Conservation (phyloP, 2,113 vertebrate species). For the Madoqua kirkii region DNA sequence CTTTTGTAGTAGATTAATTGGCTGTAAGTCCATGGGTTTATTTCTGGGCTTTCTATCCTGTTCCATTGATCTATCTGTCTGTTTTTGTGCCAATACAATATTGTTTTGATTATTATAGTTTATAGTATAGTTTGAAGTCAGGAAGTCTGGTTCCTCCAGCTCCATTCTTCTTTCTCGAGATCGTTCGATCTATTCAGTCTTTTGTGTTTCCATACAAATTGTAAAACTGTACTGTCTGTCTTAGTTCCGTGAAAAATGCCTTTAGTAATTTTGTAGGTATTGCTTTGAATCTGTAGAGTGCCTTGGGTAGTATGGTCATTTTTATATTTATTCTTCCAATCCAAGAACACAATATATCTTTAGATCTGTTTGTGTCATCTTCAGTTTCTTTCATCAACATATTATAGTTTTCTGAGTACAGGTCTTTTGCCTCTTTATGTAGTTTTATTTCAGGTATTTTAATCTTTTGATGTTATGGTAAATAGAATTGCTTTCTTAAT, state of each 20-base stretch:
- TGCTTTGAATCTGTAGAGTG: background rate
- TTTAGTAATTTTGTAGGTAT: background rate
- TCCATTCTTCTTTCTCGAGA: background rate
- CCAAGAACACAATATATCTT: background rate
- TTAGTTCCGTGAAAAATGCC: background rate
- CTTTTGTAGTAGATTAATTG: background rate
- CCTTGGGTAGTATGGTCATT: background rate
- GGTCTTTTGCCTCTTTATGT: background rate
- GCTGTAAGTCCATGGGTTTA: background rate
- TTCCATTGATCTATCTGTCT: background rate
- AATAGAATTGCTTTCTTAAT: background rate
- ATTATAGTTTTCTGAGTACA: background rate
- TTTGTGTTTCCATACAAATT: background rate
- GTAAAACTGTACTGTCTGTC: background rate
- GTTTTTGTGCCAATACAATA: background rate
- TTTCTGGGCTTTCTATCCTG: background rate
- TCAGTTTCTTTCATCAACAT: background rate
- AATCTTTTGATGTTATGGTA: background rate
- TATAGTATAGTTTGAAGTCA: background rate
- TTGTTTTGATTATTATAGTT: background rate
- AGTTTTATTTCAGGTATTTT: background rate
- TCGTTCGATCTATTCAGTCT: background rate
- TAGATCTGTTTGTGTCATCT: background rate
- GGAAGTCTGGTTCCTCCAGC: background rate
- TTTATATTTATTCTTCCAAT: background rate